Conservation (phyloP, 2,113 vertebrate species). For the Catagonus wagneri region DNA sequence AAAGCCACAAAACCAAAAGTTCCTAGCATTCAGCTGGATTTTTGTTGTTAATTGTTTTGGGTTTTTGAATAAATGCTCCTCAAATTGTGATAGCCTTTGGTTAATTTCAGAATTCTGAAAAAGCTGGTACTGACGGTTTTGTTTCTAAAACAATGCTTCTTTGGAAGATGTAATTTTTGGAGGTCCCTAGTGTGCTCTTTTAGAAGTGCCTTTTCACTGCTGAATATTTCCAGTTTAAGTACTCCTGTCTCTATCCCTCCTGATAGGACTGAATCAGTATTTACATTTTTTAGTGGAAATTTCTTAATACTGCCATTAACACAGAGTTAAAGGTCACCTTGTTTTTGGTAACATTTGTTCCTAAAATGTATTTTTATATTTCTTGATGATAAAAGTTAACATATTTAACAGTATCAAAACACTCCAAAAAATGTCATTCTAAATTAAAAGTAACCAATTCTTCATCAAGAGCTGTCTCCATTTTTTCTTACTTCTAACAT, state of each 20-base stretch:
- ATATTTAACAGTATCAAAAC: neutral
- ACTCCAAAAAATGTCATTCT: neutral
- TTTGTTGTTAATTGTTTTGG: too few relatives aligned
- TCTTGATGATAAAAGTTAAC: neutral
- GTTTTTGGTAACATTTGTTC: neutral
- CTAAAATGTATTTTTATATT: neutral
- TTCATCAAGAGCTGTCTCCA: neutral
- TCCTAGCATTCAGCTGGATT: neutral
- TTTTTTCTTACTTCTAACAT: neutral
- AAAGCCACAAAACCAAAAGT: neutral
- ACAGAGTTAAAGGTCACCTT: neutral
- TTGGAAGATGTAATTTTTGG: neutral
- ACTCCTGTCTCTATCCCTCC: neutral
- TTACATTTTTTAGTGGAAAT: neutral
- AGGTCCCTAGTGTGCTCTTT: neutral
- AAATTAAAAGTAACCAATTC: neutral
- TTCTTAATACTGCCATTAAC: neutral
- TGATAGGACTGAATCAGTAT: neutral
- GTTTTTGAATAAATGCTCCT: neutral
- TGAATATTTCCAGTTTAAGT: neutral
- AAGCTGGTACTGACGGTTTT: neutral
- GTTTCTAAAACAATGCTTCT: neutral
- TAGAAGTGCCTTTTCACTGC: neutral
- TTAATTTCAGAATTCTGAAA: neutral
- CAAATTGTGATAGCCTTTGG: neutral